phyloP scores from a whole-genome alignment of 1,140 invertebrate genomes.

The Littorina saxatilis region DNA sequence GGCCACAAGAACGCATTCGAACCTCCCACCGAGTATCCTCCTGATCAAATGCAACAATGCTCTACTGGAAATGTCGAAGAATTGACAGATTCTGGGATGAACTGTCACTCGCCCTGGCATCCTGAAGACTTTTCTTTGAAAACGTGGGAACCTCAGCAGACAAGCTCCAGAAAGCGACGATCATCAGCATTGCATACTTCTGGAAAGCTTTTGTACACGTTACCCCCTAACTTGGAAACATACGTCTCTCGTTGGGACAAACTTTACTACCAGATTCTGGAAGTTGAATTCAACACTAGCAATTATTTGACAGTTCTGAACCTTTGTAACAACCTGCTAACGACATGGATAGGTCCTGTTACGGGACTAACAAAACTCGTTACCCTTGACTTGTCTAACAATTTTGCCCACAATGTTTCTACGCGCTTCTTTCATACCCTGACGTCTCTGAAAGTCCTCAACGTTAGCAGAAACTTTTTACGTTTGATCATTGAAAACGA shows the following conservation, averaged over 20 bases:
- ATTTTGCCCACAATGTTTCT: constrained; percentile 35
- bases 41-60: neutral
- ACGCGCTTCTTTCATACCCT: constrained; percentile 40
- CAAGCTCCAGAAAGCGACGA: no score
- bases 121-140: no score
- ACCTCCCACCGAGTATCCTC: constrained; percentile 3
- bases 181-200: no score
- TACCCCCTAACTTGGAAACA: constrained; percentile 37
- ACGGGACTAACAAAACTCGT: constrained; percentile 15
- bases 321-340: constrained; percentile 32
- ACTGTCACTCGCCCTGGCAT: no score
- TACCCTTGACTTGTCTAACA: constrained; percentile 35
- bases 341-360: constrained; percentile 38
- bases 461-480: constrained; percentile 33
- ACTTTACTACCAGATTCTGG: constrained; percentile 30
- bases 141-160: no score
- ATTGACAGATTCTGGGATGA: no score
- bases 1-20: neutral
- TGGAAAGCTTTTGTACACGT: neutral
- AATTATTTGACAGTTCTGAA: neutral
- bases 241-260: constrained; percentile 19
- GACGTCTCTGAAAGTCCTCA: constrained; percentile 2
- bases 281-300: constrained; percentile 14
- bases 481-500: constrained; percentile 24
- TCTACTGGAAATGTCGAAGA: no score